Conservation (phyloP, 2,888 invertebrate species). For the Spialia ferax region DNA sequence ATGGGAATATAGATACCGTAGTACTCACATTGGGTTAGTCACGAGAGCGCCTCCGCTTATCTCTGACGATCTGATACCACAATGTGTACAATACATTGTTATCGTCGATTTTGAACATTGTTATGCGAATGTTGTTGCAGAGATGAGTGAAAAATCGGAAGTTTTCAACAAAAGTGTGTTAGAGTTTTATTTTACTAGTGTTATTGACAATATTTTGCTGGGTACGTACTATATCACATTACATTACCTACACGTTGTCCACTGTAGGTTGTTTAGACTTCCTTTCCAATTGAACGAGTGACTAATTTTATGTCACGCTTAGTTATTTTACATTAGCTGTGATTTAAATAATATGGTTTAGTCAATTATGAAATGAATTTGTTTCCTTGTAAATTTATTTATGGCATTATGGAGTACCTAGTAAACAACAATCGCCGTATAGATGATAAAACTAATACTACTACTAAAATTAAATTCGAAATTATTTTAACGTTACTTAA, state of each 20-base stretch:
- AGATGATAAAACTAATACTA: no score
- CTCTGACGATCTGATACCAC: conserved; percentile 31
- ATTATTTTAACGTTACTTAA: not conserved
- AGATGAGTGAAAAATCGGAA: conserved; percentile 63
- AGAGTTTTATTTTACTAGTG: conserved; percentile 66
- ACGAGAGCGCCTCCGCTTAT: conserved; percentile 35
- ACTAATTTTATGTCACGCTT: not conserved
- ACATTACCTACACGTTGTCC: no score
- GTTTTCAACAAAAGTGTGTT: conserved; percentile 60
- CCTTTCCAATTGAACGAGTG: not conserved
- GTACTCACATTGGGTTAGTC: conserved; percentile 6
- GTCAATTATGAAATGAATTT: no score
- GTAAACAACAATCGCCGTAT: no score
- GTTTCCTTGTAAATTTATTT: no score
- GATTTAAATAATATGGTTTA: no score
- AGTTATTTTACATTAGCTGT: not conserved
- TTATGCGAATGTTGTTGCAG: conserved; percentile 35
- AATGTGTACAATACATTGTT: conserved; percentile 24
- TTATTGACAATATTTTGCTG: conserved; percentile 61
- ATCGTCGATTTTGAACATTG: conserved; percentile 15
- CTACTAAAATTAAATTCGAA: not conserved
- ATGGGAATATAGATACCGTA: not conserved
- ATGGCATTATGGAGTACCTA: no score
- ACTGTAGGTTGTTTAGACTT: not conserved
- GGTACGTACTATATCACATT: conserved; percentile 57